These are phyloP conservation scores for Syngnathus acus DNA, from an alignment of 2,797 vertebrate genomes.

Conservation along the genomic window DNA sequence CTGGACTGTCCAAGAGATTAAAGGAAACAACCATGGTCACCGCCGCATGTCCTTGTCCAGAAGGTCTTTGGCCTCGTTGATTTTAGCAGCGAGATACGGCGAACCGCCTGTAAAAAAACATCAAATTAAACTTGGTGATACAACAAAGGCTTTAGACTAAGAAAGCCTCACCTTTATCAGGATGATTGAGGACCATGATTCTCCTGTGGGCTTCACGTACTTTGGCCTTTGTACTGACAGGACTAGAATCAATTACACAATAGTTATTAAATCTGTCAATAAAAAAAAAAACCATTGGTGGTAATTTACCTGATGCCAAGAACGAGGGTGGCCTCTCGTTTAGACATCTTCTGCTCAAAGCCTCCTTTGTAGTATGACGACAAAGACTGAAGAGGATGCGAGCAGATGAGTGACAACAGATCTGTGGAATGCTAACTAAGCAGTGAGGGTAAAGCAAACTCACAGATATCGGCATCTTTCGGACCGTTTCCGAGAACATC, in stretches of 20 bases:
- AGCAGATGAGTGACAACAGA: background rate
- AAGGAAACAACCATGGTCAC: slow-evolving; percentile 47
- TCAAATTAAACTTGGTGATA: background rate
- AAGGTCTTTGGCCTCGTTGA: slow-evolving; percentile 91
- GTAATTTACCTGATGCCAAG: slow-evolving; percentile 66
- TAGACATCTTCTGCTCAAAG: slow-evolving; percentile 71
- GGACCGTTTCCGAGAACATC: slow-evolving; percentile 75
- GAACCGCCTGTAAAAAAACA: slow-evolving; percentile 76
- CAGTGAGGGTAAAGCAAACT: slow-evolving; percentile 36
- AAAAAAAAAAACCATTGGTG: background rate
- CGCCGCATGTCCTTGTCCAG: slow-evolving; percentile 75
- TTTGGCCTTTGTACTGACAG: slow-evolving; percentile 76
- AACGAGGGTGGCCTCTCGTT: slow-evolving; percentile 67
- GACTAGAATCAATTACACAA: slow-evolving; percentile 59
- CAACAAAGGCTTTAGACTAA: background rate
- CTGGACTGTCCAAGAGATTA: background rate
- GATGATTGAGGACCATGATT: slow-evolving; percentile 91
- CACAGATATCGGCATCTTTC: slow-evolving; percentile 78
- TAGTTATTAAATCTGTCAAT: too few species aligned
- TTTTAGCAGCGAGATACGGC: slow-evolving; percentile 86
- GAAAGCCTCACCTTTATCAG: slow-evolving; percentile 84
- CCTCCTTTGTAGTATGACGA: slow-evolving; percentile 72
- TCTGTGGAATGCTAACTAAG: background rate
- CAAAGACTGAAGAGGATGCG: slow-evolving; percentile 44
- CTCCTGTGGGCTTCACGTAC: slow-evolving; percentile 81